Conservation (phyloP, 2,113 vertebrate species). For the Cichladusa arquata region DNA sequence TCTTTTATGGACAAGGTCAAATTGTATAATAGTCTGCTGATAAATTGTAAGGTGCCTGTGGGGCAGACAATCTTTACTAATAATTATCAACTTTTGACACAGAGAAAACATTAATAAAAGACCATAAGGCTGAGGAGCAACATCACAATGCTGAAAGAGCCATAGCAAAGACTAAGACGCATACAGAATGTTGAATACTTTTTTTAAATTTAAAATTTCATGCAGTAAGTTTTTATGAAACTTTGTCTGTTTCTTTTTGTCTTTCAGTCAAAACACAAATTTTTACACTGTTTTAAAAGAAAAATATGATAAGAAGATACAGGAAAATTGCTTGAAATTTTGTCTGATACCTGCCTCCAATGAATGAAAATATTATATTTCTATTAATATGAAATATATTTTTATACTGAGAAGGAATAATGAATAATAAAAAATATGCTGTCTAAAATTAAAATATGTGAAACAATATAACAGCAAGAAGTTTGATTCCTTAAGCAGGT, state of each 20-base stretch:
- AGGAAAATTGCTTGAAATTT: not conserved
- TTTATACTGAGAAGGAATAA: not conserved
- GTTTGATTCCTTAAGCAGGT: not conserved
- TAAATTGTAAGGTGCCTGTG: constrained; percentile 10
- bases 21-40: not conserved
- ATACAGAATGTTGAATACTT: accelerated
- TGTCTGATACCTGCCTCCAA: not conserved
- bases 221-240: not conserved
- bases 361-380: not conserved
- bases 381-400: not conserved
- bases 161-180: not conserved
- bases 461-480: not conserved
- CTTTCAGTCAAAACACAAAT: not conserved
- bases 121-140: not conserved
- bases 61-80: not conserved
- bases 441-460: not conserved
- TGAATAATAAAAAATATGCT: not conserved
- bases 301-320: not conserved
- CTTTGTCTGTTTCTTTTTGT: not conserved
- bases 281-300: not conserved
- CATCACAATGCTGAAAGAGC: not conserved
- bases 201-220: not conserved
- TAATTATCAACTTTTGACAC: constrained; percentile 15
- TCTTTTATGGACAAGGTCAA: constrained; percentile 2
- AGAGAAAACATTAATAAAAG: constrained; percentile 28